phyloP scores from a whole-genome alignment of 2,888 invertebrate genomes.

The Leucania comma region DNA sequence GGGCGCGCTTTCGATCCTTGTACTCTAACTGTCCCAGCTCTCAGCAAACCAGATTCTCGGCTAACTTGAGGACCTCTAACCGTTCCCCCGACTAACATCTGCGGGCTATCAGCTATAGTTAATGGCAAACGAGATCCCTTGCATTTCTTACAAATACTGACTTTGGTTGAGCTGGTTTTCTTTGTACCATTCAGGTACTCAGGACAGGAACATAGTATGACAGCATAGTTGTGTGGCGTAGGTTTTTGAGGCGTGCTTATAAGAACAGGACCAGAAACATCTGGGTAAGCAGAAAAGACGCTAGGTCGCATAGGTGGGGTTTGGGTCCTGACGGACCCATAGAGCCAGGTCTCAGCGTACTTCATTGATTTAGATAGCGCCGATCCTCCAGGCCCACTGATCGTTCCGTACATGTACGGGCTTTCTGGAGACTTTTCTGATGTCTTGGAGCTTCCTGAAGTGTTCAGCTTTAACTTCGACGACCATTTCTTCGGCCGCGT shows the following conservation, averaged over 20 bases:
- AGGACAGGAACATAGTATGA: slow-evolving; percentile 95
- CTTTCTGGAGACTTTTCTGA: slow-evolving; percentile 88
- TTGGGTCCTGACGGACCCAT: slow-evolving; percentile 93
- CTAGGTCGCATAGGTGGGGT: slow-evolving; percentile 86
- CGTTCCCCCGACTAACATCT: slow-evolving; percentile 91
- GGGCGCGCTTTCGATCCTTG: slow-evolving; percentile 91
- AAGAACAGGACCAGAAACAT: slow-evolving; percentile 85
- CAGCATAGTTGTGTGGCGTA: slow-evolving; percentile 92
- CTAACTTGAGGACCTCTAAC: slow-evolving; percentile 89
- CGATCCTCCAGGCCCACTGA: slow-evolving; percentile 92
- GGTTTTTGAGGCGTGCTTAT: slow-evolving; percentile 90
- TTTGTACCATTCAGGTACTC: slow-evolving; percentile 95
- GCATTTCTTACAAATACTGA: slow-evolving; percentile 95
- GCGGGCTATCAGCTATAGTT: slow-evolving; percentile 91
- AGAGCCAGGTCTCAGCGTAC: slow-evolving; percentile 96
- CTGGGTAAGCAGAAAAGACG: slow-evolving; percentile 88
- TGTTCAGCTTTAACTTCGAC: slow-evolving; percentile 92
- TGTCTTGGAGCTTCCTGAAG: slow-evolving; percentile 85
- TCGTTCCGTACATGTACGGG: slow-evolving; percentile 87
- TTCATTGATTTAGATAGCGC: slow-evolving; percentile 96
- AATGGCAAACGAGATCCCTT: slow-evolving; percentile 95
- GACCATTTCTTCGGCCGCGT: slow-evolving; percentile 93
- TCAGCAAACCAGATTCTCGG: slow-evolving; percentile 85
- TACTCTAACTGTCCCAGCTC: slow-evolving; percentile 92
- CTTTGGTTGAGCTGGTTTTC: slow-evolving; percentile 93